phyloP scores from a whole-genome alignment of 2,113 vertebrate species.

The Nibea coibor region DNA sequence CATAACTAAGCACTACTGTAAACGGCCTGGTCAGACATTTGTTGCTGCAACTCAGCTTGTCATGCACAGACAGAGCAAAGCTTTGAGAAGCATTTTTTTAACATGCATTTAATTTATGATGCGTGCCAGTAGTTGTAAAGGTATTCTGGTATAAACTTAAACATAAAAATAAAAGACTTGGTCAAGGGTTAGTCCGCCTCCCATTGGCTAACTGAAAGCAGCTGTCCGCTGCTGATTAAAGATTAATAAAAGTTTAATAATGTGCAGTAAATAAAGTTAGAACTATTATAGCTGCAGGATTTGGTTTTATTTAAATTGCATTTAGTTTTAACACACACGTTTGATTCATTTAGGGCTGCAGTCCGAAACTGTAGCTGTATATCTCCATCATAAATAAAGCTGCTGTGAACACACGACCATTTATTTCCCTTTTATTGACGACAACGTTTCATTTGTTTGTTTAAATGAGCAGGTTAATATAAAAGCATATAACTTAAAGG shows the following conservation, averaged over 20 bases:
- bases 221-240: neutral
- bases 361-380: too few species aligned
- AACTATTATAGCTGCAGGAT: neutral
- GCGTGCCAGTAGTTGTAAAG: too few species aligned
- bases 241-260: neutral
- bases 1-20: too few species aligned
- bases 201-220: neutral
- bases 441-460: neutral
- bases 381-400: neutral
- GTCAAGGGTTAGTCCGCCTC: neutral
- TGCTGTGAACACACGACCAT: neutral
- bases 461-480: constrained; percentile 12
- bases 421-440: neutral
- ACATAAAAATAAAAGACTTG: neutral
- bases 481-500: neutral
- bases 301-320: neutral
- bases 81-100: neutral
- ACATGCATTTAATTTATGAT: too few species aligned
- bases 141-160: neutral
- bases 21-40: too few species aligned
- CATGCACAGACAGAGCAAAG: neutral
- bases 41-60: neutral
- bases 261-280: neutral
- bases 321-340: neutral
- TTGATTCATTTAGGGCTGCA: neutral